A percentile compares a stretch with the other conserved stretches of the same genome.
These are phyloP conservation scores for Phoxinus phoxinus DNA, from an alignment of 2,113 vertebrate genomes.

Conservation along the genomic window DNA sequence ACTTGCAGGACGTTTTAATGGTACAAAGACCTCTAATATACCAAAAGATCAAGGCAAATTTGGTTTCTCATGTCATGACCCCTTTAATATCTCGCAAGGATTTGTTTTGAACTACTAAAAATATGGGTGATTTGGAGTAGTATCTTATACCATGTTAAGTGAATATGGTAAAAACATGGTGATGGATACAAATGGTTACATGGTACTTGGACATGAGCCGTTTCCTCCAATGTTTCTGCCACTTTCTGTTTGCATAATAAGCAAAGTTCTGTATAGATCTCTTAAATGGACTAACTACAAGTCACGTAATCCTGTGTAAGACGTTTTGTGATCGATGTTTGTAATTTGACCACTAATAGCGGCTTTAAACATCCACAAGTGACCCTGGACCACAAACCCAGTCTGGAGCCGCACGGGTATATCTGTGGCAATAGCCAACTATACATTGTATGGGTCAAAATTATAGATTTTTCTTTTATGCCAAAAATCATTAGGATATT, in stretches of 20 bases:
- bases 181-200: background rate
- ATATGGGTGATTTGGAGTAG: background rate
- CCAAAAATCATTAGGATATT: no score
- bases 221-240: background rate
- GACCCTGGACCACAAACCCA: no score
- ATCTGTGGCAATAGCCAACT: no score
- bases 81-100: background rate
- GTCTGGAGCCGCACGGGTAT: no score
- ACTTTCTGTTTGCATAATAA: background rate
- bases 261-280: background rate
- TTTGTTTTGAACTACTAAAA: background rate
- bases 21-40: no score
- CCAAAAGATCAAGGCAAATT: no score
- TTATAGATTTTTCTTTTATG: no score
- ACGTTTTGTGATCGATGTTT: background rate
- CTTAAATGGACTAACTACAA: background rate
- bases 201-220: background rate
- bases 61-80: no score
- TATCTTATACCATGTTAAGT: background rate
- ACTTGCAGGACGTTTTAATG: no score
- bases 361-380: background rate
- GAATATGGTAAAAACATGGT: background rate
- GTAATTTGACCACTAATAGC: background rate
- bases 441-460: no score
- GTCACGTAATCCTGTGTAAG: background rate